phyloP scores from a whole-genome alignment of 2,113 vertebrate genomes.

The Pristiophorus japonicus region DNA sequence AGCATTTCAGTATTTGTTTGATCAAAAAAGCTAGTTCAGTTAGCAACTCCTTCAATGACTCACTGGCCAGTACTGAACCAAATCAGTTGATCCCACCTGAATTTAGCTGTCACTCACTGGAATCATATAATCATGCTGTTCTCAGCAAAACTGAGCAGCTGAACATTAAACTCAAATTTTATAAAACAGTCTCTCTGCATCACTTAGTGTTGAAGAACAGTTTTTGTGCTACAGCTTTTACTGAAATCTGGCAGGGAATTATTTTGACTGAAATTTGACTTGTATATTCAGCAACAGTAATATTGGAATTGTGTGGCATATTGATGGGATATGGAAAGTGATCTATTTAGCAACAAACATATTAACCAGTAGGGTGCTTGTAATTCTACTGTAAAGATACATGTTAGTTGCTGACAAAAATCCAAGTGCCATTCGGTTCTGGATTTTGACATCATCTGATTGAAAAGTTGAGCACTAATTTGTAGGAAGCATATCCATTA shows the following conservation, averaged over 20 bases:
- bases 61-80: neutral
- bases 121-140: neutral
- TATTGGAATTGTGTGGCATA: neutral
- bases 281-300: neutral
- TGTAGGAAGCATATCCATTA: neutral
- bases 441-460: neutral
- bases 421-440: neutral
- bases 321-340: neutral
- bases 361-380: neutral
- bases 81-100: neutral
- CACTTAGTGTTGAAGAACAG: neutral
- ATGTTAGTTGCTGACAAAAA: neutral
- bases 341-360: neutral
- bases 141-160: neutral
- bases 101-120: neutral
- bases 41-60: neutral
- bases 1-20: neutral
- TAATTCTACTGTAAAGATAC: neutral
- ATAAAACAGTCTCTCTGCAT: neutral
- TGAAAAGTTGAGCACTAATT: neutral
- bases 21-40: neutral
- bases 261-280: too few species aligned
- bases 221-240: neutral
- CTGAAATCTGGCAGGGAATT: neutral
- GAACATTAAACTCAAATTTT: neutral